A percentile compares a stretch with the other conserved stretches of the same genome.
phyloP scores from a whole-genome alignment of 1,140 invertebrate species.

The Heliothis subflexa region DNA sequence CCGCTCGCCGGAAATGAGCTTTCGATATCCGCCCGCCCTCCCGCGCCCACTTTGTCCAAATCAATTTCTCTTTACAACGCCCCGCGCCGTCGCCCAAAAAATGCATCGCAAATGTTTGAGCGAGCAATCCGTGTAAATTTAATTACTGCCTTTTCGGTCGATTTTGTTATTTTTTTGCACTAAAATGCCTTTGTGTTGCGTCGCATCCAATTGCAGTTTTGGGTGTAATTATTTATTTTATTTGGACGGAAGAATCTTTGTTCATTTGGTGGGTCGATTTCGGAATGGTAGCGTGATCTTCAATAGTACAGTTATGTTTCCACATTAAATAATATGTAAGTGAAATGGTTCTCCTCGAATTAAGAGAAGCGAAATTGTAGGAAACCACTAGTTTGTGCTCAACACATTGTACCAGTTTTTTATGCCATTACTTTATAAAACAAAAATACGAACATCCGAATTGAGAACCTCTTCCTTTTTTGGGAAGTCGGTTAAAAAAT shows the following conservation, averaged over 20 bases:
- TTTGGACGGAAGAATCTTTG: neutral
- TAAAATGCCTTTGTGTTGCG: constrained; percentile 18
- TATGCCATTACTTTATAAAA: too few species aligned
- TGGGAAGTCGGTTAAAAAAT: too few species aligned
- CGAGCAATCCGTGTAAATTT: constrained; percentile 42
- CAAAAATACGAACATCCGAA: too few species aligned
- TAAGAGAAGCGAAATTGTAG: too few species aligned
- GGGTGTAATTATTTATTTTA: constrained; percentile 27
- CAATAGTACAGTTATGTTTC: too few species aligned
- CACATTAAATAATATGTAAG: too few species aligned
- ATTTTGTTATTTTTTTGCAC: constrained; percentile 1
- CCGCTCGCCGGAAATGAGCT: constrained; percentile 62
- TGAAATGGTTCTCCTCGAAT: too few species aligned
- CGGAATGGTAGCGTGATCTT: too few species aligned
- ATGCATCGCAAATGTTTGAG: constrained; percentile 56
- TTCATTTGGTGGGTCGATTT: constrained; percentile 6
- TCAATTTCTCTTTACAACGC: constrained; percentile 65
- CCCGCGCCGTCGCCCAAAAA: constrained; percentile 52
- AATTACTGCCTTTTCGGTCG: constrained; percentile 29
- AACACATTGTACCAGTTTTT: too few species aligned
- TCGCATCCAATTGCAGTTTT: constrained; percentile 20
- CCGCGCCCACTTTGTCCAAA: constrained; percentile 61
- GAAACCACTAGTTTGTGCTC: too few species aligned
- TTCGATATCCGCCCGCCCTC: constrained; percentile 60
- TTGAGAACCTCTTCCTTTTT: too few species aligned